These are phyloP conservation scores for Melanaphis sacchari DNA, from an alignment of 1,140 invertebrate genomes.

Conservation along the genomic window DNA sequence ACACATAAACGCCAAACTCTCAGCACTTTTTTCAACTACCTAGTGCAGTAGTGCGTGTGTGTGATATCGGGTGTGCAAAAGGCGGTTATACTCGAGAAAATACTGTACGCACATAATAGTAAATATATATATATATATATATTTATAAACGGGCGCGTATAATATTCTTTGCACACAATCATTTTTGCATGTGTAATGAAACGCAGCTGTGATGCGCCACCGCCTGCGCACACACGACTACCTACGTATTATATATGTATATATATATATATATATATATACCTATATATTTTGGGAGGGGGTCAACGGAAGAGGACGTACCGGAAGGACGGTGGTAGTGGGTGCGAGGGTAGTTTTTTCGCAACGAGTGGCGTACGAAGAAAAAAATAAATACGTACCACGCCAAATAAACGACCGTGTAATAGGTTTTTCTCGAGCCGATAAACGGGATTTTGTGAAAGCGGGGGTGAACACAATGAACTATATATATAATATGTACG, in stretches of 20 bases:
- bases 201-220: conserved; percentile 17
- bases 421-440: conserved; percentile 51
- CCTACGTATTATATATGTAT: not conserved
- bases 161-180: conserved; percentile 30
- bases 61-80: conserved; percentile 53
- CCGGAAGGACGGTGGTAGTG: not conserved
- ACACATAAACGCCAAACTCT: not conserved
- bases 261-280: not conserved
- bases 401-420: conserved; percentile 56
- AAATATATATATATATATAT: not conserved
- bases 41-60: not conserved
- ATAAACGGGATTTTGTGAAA: conserved; percentile 54
- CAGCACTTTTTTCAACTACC: not conserved
- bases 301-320: not conserved
- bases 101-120: not conserved
- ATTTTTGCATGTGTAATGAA: conserved; percentile 55
- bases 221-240: not conserved
- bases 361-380: not conserved
- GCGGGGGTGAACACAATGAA: conserved; percentile 46
- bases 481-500: not conserved
- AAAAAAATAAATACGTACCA: conserved; percentile 25
- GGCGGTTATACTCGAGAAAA: conserved; percentile 12
- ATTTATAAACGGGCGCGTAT: not conserved
- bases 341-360: conserved; percentile 31
- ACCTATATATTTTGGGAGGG: not conserved